Percentiles rank a stretch among this genome's conserved stretches.
These are phyloP conservation scores for Prunella fulvescens DNA, from an alignment of 2,113 vertebrate genomes.

Conservation along the genomic window DNA sequence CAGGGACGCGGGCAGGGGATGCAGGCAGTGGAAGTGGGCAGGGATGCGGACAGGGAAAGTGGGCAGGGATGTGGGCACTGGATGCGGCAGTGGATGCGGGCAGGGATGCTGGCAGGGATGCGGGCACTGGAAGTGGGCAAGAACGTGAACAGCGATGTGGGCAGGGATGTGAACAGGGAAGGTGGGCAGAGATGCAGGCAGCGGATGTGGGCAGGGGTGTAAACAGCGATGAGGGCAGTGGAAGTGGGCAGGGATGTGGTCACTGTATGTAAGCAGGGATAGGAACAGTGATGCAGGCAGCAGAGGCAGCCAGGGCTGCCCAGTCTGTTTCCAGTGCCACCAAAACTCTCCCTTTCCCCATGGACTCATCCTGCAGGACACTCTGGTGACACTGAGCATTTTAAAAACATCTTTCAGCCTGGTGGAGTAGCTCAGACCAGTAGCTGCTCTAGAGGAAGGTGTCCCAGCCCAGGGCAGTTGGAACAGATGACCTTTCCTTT, in stretches of 20 bases:
- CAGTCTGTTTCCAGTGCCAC: neutral
- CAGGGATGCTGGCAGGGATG: neutral
- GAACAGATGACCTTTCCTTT: neutral
- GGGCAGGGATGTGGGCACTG: neutral
- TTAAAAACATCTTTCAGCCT: neutral
- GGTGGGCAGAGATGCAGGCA: neutral
- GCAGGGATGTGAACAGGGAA: neutral
- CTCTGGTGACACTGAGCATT: neutral
- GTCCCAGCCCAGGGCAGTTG: neutral
- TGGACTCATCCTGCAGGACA: neutral
- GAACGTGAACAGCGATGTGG: neutral
- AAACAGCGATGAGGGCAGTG: neutral
- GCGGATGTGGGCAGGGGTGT: neutral
- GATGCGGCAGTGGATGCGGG: neutral
- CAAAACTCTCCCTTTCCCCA: neutral
- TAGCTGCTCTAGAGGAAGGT: neutral
- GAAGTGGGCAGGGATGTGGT: neutral
- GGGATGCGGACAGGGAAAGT: neutral
- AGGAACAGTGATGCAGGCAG: neutral
- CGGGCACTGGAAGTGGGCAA: rapidly evolving
- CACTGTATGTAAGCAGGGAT: neutral
- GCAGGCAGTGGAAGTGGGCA: neutral
- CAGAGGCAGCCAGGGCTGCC: rapidly evolving
- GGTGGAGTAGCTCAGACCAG: neutral
- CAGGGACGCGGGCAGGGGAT: neutral